Evolutionary conservation across 1,140 invertebrate species (phyloP).

Genomic region (Adelges cooleyi): DNA sequence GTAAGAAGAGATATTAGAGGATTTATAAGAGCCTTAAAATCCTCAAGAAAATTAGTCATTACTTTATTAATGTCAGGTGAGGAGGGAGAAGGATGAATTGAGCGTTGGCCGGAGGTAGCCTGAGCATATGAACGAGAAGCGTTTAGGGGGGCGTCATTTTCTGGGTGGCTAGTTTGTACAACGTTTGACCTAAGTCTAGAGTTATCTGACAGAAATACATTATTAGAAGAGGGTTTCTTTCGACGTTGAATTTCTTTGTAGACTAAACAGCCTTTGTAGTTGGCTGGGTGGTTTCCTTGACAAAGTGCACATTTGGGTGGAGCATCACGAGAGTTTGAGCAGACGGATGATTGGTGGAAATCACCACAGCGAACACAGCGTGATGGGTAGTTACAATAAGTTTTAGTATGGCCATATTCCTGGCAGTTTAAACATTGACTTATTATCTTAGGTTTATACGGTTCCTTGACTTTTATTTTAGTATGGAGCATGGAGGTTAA

Average conservation of each 20-base stretch:
- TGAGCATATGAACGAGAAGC: not conserved
- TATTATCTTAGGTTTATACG: slow-evolving; percentile 31
- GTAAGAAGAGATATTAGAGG: not conserved
- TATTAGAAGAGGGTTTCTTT: not conserved
- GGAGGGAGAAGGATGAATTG: not conserved
- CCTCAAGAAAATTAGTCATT: not conserved
- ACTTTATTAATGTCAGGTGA: not conserved
- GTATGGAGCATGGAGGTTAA: slow-evolving; percentile 32
- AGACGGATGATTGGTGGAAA: not conserved
- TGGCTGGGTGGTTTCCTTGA: slow-evolving; percentile 8
- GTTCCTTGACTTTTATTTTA: slow-evolving; percentile 35
- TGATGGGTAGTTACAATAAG: not conserved
- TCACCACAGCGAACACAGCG: not conserved
- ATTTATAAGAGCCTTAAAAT: not conserved
- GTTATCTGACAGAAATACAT: not conserved
- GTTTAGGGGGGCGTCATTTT: not conserved
- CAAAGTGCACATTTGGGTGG: slow-evolving; percentile 7
- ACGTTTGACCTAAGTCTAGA: not conserved
- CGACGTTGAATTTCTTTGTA: not conserved
- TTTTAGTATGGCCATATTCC: slow-evolving; percentile 37
- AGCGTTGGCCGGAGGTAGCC: not conserved
- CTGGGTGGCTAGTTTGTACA: not conserved
- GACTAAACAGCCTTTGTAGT: not conserved
- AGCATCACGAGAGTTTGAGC: not conserved
- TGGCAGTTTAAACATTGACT: slow-evolving; percentile 38